Evolutionary conservation across 2,888 invertebrate genomes (phyloP), one percentile per base, ranked within the genome.

Genomic region (Esperia sulphurella): DNA sequence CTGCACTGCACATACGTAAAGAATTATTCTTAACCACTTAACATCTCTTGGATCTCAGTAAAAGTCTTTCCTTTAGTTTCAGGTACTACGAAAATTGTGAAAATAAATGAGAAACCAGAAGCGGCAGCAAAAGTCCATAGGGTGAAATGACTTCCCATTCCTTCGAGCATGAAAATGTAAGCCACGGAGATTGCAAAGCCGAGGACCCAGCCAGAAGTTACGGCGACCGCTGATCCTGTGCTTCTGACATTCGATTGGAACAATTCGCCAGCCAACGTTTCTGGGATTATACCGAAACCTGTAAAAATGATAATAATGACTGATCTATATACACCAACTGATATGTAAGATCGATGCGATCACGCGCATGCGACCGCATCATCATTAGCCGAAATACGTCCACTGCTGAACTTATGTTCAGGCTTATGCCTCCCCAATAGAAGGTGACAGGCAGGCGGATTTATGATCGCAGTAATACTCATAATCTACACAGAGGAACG

Each of bases 221-320:
- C 12, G 0, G 65, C 51, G 0, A 68, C 21, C 0, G 70, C 57
- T 0, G 71, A 62, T 2, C 73, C 77, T 0, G 57, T 55, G 9
- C 69, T 61, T 3, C 77, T 58, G 8, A 69, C 64, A 50, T 68
- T 71, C 0, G 68, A 48, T 0, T 63, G 58, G 49, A 68, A 75
- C 70, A 77, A 68, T 48, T 77, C 77, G 0, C 73, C 70, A 0
- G 61, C 59, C 0, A 75, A 58, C 0, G 69, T 64, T 8, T 44
- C 48, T 0, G 77, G 77, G 9, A 77, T 68, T 1, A 68, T 63
- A 0, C 63, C 68, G 1, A 76, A 57, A 30, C 76, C 75, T 76
- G 62, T 0, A 57, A 48, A 38, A 41, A 42, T 45, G 39, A 21
- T 41, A 41, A 12, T 21, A 30, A 3, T 21, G 21, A 21, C n/a